A percentile compares a stretch with the other conserved stretches of the same genome.
phyloP scores from a whole-genome alignment of 2,797 vertebrate species.

The Ambastaia sidthimunki region DNA sequence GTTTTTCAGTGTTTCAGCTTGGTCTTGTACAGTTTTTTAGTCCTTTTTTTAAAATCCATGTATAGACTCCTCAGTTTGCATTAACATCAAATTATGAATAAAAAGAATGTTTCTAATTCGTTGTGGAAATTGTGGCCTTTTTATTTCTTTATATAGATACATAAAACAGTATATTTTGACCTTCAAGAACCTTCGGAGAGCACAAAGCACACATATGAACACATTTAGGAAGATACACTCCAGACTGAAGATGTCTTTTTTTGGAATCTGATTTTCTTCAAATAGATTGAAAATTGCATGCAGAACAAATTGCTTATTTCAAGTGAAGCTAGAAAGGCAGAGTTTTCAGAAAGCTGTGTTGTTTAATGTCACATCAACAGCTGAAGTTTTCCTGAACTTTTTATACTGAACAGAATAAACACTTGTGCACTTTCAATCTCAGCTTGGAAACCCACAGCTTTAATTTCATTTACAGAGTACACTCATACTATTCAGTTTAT shows the following conservation, averaged over 20 bases:
- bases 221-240: not conserved
- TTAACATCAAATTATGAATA: slow-evolving; percentile 85
- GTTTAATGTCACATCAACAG: not conserved
- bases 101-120: slow-evolving; percentile 75
- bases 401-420: too few species aligned
- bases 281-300: too few species aligned
- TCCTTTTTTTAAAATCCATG: slow-evolving; percentile 80
- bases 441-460: too few species aligned
- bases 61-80: slow-evolving; percentile 74
- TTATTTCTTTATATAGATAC: not conserved
- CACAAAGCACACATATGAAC: too few species aligned
- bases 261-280: too few species aligned
- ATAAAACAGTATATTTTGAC: not conserved
- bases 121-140: slow-evolving; percentile 13
- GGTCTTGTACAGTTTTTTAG: slow-evolving; percentile 82
- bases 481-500: too few species aligned
- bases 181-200: not conserved
- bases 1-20: slow-evolving; percentile 77
- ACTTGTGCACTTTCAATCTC: too few species aligned
- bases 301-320: not conserved
- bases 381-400: not conserved
- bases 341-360: not conserved
- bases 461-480: too few species aligned
- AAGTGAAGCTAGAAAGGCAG: not conserved
- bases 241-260: not conserved